Percentiles rank a stretch among this genome's conserved stretches.
phyloP scores from a whole-genome alignment of 2,113 vertebrate genomes.

The Protobothrops flavoviridis region DNA sequence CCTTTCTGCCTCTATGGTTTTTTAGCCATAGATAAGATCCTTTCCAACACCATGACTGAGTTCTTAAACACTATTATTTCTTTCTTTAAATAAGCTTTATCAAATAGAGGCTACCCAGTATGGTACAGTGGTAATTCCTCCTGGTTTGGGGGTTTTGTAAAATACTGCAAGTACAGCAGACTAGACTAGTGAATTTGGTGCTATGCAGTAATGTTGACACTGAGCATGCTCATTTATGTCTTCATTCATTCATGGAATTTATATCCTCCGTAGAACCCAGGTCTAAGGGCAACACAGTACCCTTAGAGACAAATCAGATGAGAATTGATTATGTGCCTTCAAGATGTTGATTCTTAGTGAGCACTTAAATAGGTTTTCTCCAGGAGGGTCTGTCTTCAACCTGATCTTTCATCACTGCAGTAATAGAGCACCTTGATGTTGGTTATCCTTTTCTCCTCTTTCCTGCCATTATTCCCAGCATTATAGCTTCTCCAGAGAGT shows the following conservation, averaged over 20 bases:
- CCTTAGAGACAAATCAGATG: neutral
- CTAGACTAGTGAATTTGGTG: neutral
- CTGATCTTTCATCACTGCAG: neutral
- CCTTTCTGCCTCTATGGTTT: neutral
- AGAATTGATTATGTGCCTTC: neutral
- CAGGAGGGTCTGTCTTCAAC: neutral
- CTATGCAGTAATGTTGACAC: neutral
- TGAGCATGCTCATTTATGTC: neutral
- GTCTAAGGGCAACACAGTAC: neutral
- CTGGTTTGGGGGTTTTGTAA: neutral
- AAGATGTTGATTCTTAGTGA: neutral
- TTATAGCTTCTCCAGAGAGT: neutral
- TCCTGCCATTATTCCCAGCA: neutral
- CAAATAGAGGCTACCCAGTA: neutral
- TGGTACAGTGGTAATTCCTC: neutral
- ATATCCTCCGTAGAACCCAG: neutral
- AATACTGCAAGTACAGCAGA: neutral
- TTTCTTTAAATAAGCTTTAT: neutral
- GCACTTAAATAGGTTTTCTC: neutral
- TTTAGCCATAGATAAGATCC: neutral
- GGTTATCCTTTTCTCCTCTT: neutral
- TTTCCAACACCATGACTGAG: neutral
- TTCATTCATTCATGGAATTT: neutral
- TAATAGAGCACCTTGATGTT: neutral
- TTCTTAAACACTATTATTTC: neutral